phyloP scores from a whole-genome alignment of 2,888 invertebrate genomes.

The Ophion obscuratus region DNA sequence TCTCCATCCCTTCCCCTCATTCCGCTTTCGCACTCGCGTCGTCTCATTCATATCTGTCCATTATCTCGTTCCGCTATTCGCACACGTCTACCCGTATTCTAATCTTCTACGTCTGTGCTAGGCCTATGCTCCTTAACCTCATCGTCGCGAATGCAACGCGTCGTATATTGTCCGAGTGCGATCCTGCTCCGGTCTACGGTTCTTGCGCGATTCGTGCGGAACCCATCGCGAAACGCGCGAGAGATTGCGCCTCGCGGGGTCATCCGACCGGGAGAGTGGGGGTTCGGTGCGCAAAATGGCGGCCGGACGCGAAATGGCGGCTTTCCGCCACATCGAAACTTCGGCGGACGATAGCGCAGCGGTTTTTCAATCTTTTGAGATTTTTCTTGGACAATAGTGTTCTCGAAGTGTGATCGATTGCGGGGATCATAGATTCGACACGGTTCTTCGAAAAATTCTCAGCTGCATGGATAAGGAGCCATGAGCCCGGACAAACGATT shows the following conservation, averaged over 20 bases:
- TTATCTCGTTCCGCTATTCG: slow-evolving; percentile 61
- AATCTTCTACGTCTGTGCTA: slow-evolving; percentile 20
- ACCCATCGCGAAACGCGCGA: not conserved
- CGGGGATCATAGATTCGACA: not conserved
- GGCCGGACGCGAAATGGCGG: slow-evolving; percentile 1
- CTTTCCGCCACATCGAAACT: not conserved
- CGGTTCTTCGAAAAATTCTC: not conserved
- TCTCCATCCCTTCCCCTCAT: not conserved
- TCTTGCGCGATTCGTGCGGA: not conserved
- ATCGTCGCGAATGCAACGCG: not conserved
- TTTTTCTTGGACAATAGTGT: too few relatives aligned
- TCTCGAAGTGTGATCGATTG: not conserved
- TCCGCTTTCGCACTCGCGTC: not conserved
- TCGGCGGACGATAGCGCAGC: not conserved
- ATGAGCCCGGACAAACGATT: not conserved
- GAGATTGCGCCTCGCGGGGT: not conserved
- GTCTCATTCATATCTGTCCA: slow-evolving; percentile 21
- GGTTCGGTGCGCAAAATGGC: not conserved
- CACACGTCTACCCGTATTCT: slow-evolving; percentile 20
- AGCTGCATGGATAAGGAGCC: not conserved
- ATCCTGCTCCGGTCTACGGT: slow-evolving; percentile 8
- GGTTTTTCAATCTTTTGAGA: not conserved
- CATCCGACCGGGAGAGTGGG: not conserved
- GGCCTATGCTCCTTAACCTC: not conserved
- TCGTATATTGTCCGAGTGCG: slow-evolving; percentile 14